A percentile compares a stretch with the other conserved stretches of the same genome.
Evolutionary conservation across 2,113 vertebrate genomes (phyloP).

Genomic region (Numenius arquata): DNA sequence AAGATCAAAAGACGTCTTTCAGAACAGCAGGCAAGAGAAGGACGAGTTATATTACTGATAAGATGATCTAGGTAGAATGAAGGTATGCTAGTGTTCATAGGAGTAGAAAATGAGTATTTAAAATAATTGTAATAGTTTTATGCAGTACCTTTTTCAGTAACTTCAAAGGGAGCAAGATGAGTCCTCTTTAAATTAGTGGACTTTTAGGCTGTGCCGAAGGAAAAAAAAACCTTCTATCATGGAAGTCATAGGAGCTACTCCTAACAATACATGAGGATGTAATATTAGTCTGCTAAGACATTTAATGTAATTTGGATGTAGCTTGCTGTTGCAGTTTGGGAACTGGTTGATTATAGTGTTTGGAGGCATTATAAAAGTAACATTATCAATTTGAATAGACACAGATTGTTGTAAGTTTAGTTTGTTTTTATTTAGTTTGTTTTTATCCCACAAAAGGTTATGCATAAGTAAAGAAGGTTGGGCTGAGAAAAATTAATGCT

Average conservation of each 20-base stretch:
- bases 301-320: neutral
- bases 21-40: neutral
- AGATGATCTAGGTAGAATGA: neutral
- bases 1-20: neutral
- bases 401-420: neutral
- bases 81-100: neutral
- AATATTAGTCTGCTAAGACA: neutral
- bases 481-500: neutral
- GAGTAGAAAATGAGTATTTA: neutral
- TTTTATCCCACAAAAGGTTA: neutral
- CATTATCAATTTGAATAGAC: neutral
- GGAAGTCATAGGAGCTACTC: neutral
- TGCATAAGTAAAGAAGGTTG: neutral
- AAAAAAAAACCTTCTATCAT: too few species aligned
- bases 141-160: neutral
- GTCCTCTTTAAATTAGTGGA: neutral
- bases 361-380: neutral
- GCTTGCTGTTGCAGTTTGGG: neutral
- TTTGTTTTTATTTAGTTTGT: neutral
- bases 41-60: neutral
- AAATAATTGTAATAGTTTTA: neutral
- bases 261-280: neutral
- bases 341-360: neutral
- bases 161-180: neutral
- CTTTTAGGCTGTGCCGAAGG: too few species aligned